Percentiles rank a stretch among this genome's conserved stretches.
phyloP scores from a whole-genome alignment of 2,797 vertebrate species.

The Lagothrix lagotricha region DNA sequence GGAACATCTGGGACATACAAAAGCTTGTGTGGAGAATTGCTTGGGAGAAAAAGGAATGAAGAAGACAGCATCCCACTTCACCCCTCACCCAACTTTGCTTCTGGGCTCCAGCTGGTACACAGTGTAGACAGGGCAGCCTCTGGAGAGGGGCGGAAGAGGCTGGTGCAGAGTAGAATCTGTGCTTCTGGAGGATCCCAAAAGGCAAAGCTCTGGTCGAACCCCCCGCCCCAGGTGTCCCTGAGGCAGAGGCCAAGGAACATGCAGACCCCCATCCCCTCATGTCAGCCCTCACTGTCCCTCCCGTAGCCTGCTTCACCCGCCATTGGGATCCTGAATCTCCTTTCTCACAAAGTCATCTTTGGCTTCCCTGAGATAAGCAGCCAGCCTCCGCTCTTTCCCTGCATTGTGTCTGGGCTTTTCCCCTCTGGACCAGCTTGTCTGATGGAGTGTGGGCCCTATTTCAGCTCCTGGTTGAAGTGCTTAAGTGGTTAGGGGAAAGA shows the following conservation, averaged over 20 bases:
- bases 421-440: background rate
- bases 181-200: background rate
- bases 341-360: background rate
- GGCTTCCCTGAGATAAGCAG: background rate
- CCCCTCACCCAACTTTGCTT: background rate
- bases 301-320: background rate
- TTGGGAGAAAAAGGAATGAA: conserved; percentile 54
- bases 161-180: background rate
- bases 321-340: background rate
- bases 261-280: background rate
- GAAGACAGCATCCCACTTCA: conserved; percentile 62
- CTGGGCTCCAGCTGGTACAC: background rate
- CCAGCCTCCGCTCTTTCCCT: background rate
- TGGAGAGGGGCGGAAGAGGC: background rate
- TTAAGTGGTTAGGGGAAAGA: background rate
- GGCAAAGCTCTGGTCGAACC: background rate
- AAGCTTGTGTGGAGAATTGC: conserved; percentile 68
- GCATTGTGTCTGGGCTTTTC: background rate
- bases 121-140: background rate
- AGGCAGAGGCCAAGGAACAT: background rate
- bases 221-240: background rate
- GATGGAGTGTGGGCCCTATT: background rate
- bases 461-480: background rate
- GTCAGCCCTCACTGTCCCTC: background rate
- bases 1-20: conserved; percentile 74